Evolutionary conservation across 2,888 invertebrate genomes (phyloP), one percentile per base, ranked within the genome.

Genomic region (Drosophila pegasa): DNA sequence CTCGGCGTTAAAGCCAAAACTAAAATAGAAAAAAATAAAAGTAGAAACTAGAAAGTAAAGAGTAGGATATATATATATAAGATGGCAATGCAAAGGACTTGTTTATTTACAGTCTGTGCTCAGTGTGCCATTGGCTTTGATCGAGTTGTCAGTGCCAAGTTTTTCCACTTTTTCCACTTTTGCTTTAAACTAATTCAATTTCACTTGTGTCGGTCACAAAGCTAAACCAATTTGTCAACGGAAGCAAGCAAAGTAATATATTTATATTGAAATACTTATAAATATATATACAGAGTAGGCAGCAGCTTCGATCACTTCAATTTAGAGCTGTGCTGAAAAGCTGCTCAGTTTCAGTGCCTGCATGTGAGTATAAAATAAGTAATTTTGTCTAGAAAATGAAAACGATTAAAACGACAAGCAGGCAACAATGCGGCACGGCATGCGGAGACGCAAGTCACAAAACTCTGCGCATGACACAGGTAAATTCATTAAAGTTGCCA

Each of bases 401-500:
- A 71, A 56, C 75, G 83, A 83, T 83, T 73, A 73, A 73, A 73
- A 69, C 33, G 18, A 69, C 33, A 22, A 69, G 31, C 51, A 59
- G 29, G 55, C 48, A 74, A 71, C 61, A 62, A 77, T 71, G 67
- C 67, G 71, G 64, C 67, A 61, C 59, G 48, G 65, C 52, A 64
- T 71, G 59, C 57, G 40, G 45, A 72, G 64, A 58, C 57, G 52
- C 69, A 70, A 71, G 70, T 50, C 58, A 51, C 58, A 64, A 69
- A 64, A 73, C 74, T 64, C 72, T 79, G 87, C 73, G 71, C 67
- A 70, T 68, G 80, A 71, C 80, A 71, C 80, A 88, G 77, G 87
- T 87, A 85, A 88, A 87, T 87, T 88, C 80, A 84, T 87, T 88
- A 86, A 85, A 87, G 80, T 86, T 87, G 62, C 75, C 75, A 66